phyloP scores from a whole-genome alignment of 2,113 vertebrate species.

The Syngnathoides biaculeatus region DNA sequence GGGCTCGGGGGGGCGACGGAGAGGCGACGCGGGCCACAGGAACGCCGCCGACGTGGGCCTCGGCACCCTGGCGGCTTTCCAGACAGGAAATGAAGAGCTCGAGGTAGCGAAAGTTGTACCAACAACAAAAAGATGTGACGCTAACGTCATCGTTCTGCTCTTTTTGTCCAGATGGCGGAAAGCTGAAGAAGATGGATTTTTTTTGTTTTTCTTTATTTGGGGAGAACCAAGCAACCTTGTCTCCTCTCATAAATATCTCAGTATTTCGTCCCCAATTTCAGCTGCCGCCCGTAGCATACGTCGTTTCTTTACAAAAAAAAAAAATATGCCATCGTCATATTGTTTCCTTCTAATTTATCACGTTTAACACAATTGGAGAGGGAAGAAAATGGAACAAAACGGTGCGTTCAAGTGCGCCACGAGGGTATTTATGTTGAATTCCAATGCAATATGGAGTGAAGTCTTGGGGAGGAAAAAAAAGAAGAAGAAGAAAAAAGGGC shows the following conservation, averaged over 20 bases:
- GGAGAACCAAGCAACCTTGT: constrained; percentile 68
- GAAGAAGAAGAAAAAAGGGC: not conserved
- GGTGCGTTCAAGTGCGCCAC: constrained; percentile 53
- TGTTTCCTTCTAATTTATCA: constrained; percentile 70
- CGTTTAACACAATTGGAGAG: constrained; percentile 57
- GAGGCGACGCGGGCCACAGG: constrained; percentile 83
- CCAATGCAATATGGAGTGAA: constrained; percentile 74
- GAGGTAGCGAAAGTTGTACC: constrained; percentile 74
- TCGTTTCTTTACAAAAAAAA: constrained; percentile 81
- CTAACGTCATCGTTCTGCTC: constrained; percentile 12
- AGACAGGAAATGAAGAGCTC: constrained; percentile 87
- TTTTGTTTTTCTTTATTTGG: constrained; percentile 54
- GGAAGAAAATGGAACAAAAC: constrained; percentile 37
- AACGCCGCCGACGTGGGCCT: constrained; percentile 83
- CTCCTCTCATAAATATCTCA: constrained; percentile 82
- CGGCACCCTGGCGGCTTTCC: constrained; percentile 86
- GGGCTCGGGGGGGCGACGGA: constrained; percentile 89
- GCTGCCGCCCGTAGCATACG: constrained; percentile 80
- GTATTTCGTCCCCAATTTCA: constrained; percentile 83
- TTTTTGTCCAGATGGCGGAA: constrained; percentile 83
- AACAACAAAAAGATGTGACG: not conserved
- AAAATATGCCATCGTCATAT: constrained; percentile 70
- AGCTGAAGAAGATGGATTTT: constrained; percentile 83
- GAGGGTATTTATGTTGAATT: constrained; percentile 73
- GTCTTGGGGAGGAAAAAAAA: constrained; percentile 53